These are phyloP conservation scores for Channa argus DNA, from an alignment of 2,113 vertebrate species.

Conservation along the genomic window DNA sequence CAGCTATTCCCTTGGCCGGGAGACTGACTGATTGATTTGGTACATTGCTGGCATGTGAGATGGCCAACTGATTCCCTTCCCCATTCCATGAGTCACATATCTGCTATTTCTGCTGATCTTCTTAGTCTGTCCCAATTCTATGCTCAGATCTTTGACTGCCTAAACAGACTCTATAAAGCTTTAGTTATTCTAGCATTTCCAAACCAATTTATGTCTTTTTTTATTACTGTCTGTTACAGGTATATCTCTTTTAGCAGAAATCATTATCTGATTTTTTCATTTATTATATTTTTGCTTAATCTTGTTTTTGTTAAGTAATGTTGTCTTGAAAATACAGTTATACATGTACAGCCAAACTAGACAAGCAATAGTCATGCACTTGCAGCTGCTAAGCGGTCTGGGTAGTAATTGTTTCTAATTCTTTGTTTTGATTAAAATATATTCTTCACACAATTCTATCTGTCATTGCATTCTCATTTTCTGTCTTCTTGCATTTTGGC, in stretches of 20 bases:
- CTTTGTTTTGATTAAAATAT: slow-evolving; percentile 10
- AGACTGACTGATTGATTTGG: slow-evolving; percentile 21
- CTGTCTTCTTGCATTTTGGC: background rate
- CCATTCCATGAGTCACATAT: background rate
- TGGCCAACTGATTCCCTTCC: background rate
- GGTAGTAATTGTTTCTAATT: slow-evolving; percentile 9
- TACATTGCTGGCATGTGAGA: background rate
- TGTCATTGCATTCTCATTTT: slow-evolving; percentile 8
- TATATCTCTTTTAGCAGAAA: background rate
- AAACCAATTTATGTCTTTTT: background rate
- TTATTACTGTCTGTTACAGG: too few relatives aligned
- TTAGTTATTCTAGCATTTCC: background rate
- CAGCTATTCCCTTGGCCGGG: slow-evolving; percentile 11
- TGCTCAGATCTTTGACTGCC: slow-evolving; percentile 8
- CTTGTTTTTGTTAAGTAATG: background rate
- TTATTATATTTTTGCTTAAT: too few relatives aligned
- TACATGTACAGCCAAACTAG: background rate
- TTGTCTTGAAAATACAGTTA: slow-evolving; percentile 4
- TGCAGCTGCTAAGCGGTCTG: background rate
- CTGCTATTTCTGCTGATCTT: slow-evolving; percentile 11
- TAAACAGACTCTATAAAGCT: background rate
- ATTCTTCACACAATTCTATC: background rate
- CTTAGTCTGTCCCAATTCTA: background rate
- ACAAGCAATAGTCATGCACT: slow-evolving; percentile 5
- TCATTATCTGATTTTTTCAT: background rate